Conservation (phyloP, 2,113 vertebrate genomes). For the Penelope pileata region DNA sequence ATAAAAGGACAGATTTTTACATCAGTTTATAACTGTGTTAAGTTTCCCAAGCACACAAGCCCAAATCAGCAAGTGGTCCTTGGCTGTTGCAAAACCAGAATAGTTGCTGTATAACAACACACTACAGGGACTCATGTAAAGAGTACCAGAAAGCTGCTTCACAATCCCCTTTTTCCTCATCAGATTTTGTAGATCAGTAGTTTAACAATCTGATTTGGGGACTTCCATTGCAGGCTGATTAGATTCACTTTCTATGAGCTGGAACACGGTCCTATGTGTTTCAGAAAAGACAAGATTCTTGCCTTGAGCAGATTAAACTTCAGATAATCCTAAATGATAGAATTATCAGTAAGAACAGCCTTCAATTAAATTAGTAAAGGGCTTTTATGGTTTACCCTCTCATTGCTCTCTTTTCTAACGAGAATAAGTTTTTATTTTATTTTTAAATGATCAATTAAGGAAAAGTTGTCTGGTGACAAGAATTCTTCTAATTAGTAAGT, state of each 20-base stretch:
- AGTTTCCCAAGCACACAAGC: background rate
- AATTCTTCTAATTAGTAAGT: conserved; percentile 75
- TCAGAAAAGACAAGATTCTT: background rate
- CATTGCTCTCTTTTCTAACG: conserved; percentile 30
- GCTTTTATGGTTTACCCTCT: background rate
- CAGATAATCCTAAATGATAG: conserved; percentile 20
- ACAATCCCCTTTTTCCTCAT: background rate
- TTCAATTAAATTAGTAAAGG: conserved; percentile 47
- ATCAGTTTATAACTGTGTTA: background rate
- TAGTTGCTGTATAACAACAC: background rate
- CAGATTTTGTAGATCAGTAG: background rate
- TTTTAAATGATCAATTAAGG: conserved; percentile 70
- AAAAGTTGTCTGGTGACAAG: conserved; percentile 67
- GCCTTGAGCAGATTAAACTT: background rate
- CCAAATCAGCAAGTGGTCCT: background rate
- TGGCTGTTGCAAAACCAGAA: background rate
- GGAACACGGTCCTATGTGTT: background rate
- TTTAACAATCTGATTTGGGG: background rate
- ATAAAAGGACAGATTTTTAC: background rate
- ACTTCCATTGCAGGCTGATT: background rate
- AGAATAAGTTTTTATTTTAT: conserved; percentile 47
- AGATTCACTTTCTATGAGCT: background rate
- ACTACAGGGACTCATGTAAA: background rate
- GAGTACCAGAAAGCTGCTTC: conserved; percentile 3
- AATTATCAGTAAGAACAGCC: background rate